Conservation (phyloP, 1,140 invertebrate species). For the Drosophila jambulina region DNA sequence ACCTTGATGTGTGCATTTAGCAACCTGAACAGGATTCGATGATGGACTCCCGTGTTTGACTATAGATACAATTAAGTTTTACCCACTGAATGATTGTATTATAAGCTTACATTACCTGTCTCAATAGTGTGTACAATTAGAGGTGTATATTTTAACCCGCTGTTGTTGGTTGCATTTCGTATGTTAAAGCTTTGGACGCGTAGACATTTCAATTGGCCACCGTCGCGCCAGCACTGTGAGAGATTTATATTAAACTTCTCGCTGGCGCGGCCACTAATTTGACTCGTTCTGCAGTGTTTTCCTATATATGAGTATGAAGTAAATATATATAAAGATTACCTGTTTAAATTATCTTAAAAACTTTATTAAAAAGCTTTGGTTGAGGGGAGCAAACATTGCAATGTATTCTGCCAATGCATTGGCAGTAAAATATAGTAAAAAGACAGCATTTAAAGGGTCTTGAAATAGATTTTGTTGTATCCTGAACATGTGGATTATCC, state of each 20-base stretch:
- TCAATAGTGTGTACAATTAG: conserved; percentile 50
- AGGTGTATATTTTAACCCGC: conserved; percentile 34
- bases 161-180: conserved; percentile 43
- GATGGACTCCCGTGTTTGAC: conserved; percentile 37
- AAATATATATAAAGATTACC: conserved; percentile 37
- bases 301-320: conserved; percentile 35
- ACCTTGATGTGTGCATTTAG: conserved; percentile 61
- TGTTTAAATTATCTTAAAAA: conserved; percentile 14
- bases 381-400: no score
- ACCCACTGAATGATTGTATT: conserved; percentile 69
- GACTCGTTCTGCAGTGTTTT: conserved; percentile 54
- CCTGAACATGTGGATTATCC: no score
- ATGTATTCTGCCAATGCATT: no score
- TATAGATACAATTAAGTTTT: conserved; percentile 72
- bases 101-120: conserved; percentile 50
- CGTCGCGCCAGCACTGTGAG: conserved; percentile 54
- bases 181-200: conserved; percentile 58
- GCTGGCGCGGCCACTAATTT: conserved; percentile 49
- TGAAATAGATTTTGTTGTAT: neutral
- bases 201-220: conserved; percentile 37
- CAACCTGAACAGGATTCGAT: conserved; percentile 55
- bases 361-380: neutral
- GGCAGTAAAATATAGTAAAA: neutral
- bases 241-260: conserved; percentile 85
- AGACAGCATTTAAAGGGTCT: neutral